phyloP scores from a whole-genome alignment of 2,113 vertebrate genomes.

The Tetrao urogallus region DNA sequence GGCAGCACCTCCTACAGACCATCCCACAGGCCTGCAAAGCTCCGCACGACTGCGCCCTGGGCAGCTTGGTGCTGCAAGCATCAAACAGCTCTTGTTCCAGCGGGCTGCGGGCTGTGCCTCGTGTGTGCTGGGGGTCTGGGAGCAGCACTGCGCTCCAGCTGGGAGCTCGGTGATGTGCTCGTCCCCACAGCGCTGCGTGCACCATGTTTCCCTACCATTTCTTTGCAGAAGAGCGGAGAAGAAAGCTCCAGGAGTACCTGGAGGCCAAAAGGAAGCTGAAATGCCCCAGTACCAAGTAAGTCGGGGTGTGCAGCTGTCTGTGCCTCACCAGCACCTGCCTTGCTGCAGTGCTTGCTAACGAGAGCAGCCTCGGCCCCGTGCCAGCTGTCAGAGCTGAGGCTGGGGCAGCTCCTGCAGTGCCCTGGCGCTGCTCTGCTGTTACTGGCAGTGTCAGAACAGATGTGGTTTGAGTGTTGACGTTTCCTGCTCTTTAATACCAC shows the following conservation, averaged over 20 bases:
- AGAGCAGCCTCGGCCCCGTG: neutral
- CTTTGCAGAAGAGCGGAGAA: slow-evolving; percentile 57
- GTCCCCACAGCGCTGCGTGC: neutral
- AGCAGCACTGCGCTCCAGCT: too few relatives aligned
- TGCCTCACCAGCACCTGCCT: neutral
- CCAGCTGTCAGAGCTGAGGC: neutral
- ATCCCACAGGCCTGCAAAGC: too few relatives aligned
- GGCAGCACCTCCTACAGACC: too few relatives aligned
- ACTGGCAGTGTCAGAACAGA: neutral
- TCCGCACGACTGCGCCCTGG: too few relatives aligned
- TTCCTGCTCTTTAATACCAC: neutral
- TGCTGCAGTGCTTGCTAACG: accelerated
- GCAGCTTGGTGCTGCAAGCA: too few relatives aligned
- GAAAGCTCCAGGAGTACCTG: slow-evolving; percentile 36
- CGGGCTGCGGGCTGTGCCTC: too few relatives aligned
- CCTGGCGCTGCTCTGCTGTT: neutral
- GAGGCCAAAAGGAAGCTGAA: slow-evolving; percentile 63
- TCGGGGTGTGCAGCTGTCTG: neutral
- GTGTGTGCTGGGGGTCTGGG: too few relatives aligned
- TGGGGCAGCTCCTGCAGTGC: accelerated
- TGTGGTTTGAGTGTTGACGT: accelerated
- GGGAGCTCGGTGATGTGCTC: too few relatives aligned
- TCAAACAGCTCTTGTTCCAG: too few relatives aligned
- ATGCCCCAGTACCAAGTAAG: slow-evolving; percentile 64
- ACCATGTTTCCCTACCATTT: neutral